Percentiles rank a stretch among this genome's conserved stretches.
Evolutionary conservation across 2,888 invertebrate species (phyloP).

Genomic region (Platerodrilus igneus): DNA sequence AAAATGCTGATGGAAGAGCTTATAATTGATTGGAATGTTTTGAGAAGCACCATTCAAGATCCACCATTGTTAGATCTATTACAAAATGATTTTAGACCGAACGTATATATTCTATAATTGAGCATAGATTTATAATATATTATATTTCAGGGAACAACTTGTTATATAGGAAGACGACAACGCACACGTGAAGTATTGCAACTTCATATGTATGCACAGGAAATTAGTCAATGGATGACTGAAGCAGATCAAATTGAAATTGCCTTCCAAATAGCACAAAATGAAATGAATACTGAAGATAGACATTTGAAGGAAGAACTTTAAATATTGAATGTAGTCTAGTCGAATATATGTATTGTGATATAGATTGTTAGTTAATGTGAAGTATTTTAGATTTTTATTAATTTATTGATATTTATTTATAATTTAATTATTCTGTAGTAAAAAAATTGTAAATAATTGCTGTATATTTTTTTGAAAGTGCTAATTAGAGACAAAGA

Average conservation of each 20-base stretch:
- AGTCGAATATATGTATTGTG: too few relatives aligned
- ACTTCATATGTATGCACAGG: slow-evolving; percentile 68
- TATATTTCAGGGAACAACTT: slow-evolving; percentile 52
- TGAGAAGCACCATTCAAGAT: slow-evolving; percentile 55
- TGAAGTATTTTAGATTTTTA: too few relatives aligned
- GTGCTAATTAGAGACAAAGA: too few relatives aligned
- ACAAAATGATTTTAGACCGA: slow-evolving; percentile 50
- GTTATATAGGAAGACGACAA: slow-evolving; percentile 69
- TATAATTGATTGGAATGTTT: slow-evolving; percentile 65
- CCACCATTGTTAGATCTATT: slow-evolving; percentile 51
- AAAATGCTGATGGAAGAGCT: slow-evolving; percentile 72
- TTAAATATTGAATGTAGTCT: too few relatives aligned
- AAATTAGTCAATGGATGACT: slow-evolving; percentile 69
- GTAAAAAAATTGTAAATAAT: too few relatives aligned
- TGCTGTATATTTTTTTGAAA: too few relatives aligned
- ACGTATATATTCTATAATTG: slow-evolving; percentile 31
- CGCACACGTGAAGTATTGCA: slow-evolving; percentile 73
- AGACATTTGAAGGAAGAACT: too few relatives aligned
- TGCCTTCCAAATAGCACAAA: slow-evolving; percentile 13
- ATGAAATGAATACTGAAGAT: slow-evolving; percentile 4
- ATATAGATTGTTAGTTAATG: too few relatives aligned
- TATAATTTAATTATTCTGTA: too few relatives aligned
- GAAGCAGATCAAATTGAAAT: slow-evolving; percentile 43
- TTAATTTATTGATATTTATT: too few relatives aligned
- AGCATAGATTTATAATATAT: neutral